Evolutionary conservation across 1,140 invertebrate genomes (phyloP).

Genomic region (Bemisia tabaci): DNA sequence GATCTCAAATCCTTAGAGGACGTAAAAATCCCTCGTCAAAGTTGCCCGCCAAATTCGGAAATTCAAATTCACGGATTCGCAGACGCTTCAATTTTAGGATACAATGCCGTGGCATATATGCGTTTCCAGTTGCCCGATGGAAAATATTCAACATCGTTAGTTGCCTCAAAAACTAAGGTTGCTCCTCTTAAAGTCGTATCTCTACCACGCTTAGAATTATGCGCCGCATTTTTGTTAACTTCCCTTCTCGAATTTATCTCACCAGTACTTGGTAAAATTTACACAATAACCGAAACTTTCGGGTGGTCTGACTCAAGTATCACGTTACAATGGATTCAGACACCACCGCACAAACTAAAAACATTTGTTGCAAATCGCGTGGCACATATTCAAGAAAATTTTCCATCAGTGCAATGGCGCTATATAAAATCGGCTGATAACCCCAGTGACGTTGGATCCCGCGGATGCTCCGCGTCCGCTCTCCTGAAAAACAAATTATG

Average conservation of each 20-base stretch:
- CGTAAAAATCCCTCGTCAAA: no score
- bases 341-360: slow-evolving; percentile 21
- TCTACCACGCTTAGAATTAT: background rate
- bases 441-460: slow-evolving; percentile 31
- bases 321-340: slow-evolving; percentile 20
- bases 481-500: slow-evolving; percentile 16
- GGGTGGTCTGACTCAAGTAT: slow-evolving; percentile 12
- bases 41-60: no score
- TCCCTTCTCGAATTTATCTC: background rate
- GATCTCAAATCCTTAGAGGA: background rate
- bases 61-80: background rate
- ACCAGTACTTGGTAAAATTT: no score
- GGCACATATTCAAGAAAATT: slow-evolving; percentile 24
- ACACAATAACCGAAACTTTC: no score
- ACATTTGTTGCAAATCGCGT: slow-evolving; percentile 30
- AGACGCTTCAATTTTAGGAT: background rate
- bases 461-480: slow-evolving; percentile 23
- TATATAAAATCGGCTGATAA: slow-evolving; percentile 30
- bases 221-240: no score
- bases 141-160: background rate
- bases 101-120: background rate
- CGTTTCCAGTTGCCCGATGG: background rate
- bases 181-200: background rate
- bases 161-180: background rate
- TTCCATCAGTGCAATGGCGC: slow-evolving; percentile 24